Base-by-base conservation (phyloP, 1,140 invertebrate species). In the Atta cephalotes region DNA sequence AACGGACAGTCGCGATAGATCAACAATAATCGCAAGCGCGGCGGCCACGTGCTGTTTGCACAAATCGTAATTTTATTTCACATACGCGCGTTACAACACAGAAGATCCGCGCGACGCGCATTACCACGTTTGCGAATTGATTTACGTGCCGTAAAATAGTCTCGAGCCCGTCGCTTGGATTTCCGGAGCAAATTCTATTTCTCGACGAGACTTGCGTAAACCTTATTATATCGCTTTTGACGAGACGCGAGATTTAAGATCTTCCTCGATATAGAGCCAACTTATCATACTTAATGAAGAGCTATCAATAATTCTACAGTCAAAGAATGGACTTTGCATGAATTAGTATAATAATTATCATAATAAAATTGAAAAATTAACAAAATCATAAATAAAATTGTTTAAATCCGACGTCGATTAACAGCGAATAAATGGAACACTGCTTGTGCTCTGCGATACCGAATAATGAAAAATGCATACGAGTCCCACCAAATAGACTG, bases 31-130 rank as follows among this genome's bases (percentile, higher is more conserved):
- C 25, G 35, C 31, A 21, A 28, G 51, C 25, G 25, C 2, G 28
- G 16, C 62, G 28, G 12, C 2, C n/a, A 14, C 56, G 25, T 35
- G 10, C 31, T 56, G 72, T 85, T 85, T 79, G 25, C 74, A 35
- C 82, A 35, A 85, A 85, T 85, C 21, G 63, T 79, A 79, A 85
- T 68, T 85, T 85, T 79, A 79, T 66, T 56, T 78, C 68, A 16
- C 45, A 25, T 45, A 53, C 39, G 25, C 71, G 18, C 71, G 35
- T 51, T 16, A 25, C 31, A 14, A 35, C 56, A 21, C 28, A 2
- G 49, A 6, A n/a, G 6, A 21, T 35, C n/a, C 31, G 35, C n/a
- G 31, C 1, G 16, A 16, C 18, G 18, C 18, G 76, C 18, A 31
- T 77, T 77, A 77, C 31, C 53, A n/a, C 45, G 39, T 60, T n/a